phyloP scores from a whole-genome alignment of 2,113 vertebrate species.

The Oophaga pumilio region DNA sequence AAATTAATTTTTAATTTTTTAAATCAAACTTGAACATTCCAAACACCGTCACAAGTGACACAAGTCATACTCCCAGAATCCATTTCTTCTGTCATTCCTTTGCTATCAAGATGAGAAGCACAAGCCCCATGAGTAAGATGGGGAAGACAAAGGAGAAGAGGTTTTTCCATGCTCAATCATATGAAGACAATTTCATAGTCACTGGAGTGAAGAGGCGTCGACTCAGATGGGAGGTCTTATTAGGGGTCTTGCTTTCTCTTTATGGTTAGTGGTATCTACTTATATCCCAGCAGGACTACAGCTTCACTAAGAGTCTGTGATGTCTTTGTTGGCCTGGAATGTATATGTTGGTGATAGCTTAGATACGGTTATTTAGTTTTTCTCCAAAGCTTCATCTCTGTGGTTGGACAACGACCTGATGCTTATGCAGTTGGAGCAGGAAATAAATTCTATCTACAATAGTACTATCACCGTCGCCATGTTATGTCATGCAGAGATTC shows the following conservation, averaged over 20 bases:
- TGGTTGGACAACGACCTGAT: too few species aligned
- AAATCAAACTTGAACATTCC: background rate
- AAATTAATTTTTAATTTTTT: background rate
- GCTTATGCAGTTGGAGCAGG: too few species aligned
- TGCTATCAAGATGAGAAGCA: background rate
- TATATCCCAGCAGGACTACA: background rate
- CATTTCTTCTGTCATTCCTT: background rate
- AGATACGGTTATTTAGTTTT: too few species aligned
- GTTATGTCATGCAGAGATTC: background rate
- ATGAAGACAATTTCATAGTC: slow-evolving; percentile 49
- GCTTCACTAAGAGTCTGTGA: slow-evolving; percentile 48
- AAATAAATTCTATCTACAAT: background rate
- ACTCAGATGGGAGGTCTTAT: slow-evolving; percentile 27
- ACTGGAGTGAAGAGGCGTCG: slow-evolving; percentile 20
- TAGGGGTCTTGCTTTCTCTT: background rate
- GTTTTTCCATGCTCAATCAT: slow-evolving; percentile 7
- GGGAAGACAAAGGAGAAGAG: slow-evolving; percentile 19
- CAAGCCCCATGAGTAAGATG: background rate
- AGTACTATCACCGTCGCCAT: background rate
- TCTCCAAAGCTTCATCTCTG: too few species aligned
- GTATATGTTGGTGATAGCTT: background rate
- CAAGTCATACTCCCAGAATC: slow-evolving; percentile 12
- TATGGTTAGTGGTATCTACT: slow-evolving; percentile 4
- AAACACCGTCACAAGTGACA: background rate
- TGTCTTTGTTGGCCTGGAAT: slow-evolving; percentile 44